Evolutionary conservation across 2,888 invertebrate genomes (phyloP).

Genomic region (Lymantria monacha): DNA sequence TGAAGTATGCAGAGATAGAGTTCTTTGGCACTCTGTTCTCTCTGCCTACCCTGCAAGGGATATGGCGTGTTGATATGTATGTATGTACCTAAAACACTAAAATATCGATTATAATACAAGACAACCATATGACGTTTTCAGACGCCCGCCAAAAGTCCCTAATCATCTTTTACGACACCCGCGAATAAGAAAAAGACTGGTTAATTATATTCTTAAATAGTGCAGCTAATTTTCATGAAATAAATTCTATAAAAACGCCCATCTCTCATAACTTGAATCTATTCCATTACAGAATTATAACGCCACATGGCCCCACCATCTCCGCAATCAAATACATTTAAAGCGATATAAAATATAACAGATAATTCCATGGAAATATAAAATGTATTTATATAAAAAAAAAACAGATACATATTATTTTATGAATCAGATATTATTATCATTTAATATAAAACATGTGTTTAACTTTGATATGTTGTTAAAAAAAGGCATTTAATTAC

Average conservation of each 20-base stretch:
- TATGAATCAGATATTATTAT: neutral
- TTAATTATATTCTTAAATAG: no score
- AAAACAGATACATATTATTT: neutral
- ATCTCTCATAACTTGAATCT: neutral
- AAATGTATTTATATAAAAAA: neutral
- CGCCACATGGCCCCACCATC: constrained; percentile 22
- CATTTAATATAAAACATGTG: neutral
- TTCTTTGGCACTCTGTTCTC: no score
- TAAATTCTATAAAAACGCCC: neutral
- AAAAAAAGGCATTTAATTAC: neutral
- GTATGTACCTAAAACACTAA: no score
- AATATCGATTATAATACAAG: no score
- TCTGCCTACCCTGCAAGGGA: no score
- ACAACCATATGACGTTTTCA: no score
- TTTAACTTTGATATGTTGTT: neutral
- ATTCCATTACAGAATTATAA: constrained; percentile 16
- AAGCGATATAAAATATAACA: constrained; percentile 15
- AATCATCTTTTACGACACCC: no score
- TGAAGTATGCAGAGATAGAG: no score
- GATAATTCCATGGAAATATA: constrained; percentile 5
- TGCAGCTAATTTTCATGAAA: no score
- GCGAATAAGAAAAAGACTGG: no score
- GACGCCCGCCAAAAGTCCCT: no score
- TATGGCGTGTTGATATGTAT: no score
- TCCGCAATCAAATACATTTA: constrained; percentile 24